phyloP scores from a whole-genome alignment of 1,140 invertebrate genomes.

The Drosophila subobscura region DNA sequence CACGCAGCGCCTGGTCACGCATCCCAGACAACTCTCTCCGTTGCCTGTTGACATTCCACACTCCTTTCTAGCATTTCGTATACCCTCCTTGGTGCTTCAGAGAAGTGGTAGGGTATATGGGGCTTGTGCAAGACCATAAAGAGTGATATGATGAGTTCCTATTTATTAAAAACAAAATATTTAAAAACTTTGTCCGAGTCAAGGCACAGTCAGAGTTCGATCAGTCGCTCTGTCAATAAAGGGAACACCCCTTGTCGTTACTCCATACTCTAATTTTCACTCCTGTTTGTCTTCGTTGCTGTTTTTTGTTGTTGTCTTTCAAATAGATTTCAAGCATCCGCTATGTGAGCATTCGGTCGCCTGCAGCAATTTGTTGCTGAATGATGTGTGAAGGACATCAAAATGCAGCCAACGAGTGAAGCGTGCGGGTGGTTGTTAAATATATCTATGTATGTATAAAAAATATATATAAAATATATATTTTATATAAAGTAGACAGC shows the following conservation, averaged over 20 bases:
- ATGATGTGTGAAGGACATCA: slow-evolving; percentile 80
- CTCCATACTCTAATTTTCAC: too few species aligned
- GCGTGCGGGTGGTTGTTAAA: slow-evolving; percentile 11
- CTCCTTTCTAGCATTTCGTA: not conserved
- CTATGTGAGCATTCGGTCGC: slow-evolving; percentile 63
- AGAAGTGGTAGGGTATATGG: too few species aligned
- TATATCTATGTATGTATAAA: not conserved
- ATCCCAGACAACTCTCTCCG: slow-evolving; percentile 41
- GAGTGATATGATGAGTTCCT: too few species aligned
- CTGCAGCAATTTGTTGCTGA: slow-evolving; percentile 78
- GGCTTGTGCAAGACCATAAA: too few species aligned
- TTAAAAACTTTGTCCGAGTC: too few species aligned
- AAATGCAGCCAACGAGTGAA: slow-evolving; percentile 49
- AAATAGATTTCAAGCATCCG: slow-evolving; percentile 74
- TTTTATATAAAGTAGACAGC: slow-evolving; percentile 56
- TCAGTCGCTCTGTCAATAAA: too few species aligned
- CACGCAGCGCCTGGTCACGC: slow-evolving; percentile 73
- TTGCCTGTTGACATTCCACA: slow-evolving; percentile 69
- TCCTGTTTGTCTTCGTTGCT: not conserved
- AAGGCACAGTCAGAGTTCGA: too few species aligned
- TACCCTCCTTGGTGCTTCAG: too few species aligned
- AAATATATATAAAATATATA: too few species aligned
- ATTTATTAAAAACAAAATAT: not conserved
- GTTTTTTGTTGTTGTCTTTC: slow-evolving; percentile 52
- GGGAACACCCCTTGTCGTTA: too few species aligned